Conservation (phyloP, 2,797 vertebrate species). For the Clarias platycephalus region DNA sequence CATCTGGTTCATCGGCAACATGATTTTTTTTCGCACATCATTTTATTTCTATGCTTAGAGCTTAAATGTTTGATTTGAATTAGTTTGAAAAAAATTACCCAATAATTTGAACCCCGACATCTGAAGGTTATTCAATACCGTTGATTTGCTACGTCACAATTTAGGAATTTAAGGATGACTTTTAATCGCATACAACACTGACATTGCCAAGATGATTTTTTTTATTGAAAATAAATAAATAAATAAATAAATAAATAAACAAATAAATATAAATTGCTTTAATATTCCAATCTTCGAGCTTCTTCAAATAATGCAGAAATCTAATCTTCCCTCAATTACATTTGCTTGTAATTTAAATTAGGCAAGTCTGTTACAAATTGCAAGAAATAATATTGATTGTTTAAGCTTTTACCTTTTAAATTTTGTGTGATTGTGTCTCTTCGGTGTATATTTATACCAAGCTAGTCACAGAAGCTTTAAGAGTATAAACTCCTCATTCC, state of each 20-base stretch:
- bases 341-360: neutral
- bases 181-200: neutral
- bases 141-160: neutral
- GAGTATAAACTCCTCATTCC: constrained; percentile 18
- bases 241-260: neutral
- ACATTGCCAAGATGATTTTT: neutral
- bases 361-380: neutral
- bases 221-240: neutral
- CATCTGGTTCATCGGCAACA: no score
- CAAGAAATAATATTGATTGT: neutral
- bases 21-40: neutral
- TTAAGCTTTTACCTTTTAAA: neutral
- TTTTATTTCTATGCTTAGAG: neutral
- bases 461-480: constrained; percentile 8
- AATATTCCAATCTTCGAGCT: neutral
- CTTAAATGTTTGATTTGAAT: neutral
- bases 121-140: neutral
- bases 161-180: neutral
- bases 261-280: neutral
- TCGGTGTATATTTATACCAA: neutral
- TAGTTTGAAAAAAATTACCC: neutral
- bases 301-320: neutral
- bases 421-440: neutral
- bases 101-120: neutral
- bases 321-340: neutral